Evolutionary conservation across 2,888 invertebrate species (phyloP).

Genomic region (Volucella zonaria): DNA sequence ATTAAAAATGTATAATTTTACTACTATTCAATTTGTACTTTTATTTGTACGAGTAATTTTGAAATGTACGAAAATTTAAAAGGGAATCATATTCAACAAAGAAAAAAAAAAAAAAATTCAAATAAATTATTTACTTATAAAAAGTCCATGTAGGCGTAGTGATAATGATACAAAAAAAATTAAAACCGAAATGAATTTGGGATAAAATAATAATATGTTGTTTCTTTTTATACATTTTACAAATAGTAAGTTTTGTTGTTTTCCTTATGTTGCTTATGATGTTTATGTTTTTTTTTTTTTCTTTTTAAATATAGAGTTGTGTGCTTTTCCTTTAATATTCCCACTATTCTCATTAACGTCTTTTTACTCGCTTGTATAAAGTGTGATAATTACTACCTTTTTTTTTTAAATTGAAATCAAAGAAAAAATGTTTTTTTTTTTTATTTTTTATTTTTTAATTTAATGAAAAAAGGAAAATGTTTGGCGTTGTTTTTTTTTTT

Average conservation of each 20-base stretch:
- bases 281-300: conserved; percentile 30
- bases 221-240: conserved; percentile 39
- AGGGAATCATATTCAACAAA: conserved; percentile 47
- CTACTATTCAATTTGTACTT: conserved; percentile 72
- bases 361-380: conserved; percentile 40
- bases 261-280: conserved; percentile 60
- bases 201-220: conserved; percentile 52
- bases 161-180: conserved; percentile 31
- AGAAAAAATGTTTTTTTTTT: conserved; percentile 57
- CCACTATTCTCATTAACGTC: conserved; percentile 27
- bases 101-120: conserved; percentile 32
- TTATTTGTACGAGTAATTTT: conserved; percentile 69
- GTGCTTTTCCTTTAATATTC: conserved; percentile 70
- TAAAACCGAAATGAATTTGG: conserved; percentile 69
- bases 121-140: conserved; percentile 35
- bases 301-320: conserved; percentile 59
- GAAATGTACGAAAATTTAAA: conserved; percentile 68
- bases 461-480: conserved; percentile 59
- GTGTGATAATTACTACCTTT: conserved; percentile 70
- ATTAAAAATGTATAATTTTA: conserved; percentile 71
- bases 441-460: conserved; percentile 31
- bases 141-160: conserved; percentile 29
- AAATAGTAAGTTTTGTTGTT: conserved; percentile 53
- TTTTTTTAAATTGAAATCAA: conserved; percentile 44
- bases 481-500: conserved; percentile 60